Evolutionary conservation across 1,140 invertebrate species (phyloP).

Genomic region (Pseudomyrmex concolor): DNA sequence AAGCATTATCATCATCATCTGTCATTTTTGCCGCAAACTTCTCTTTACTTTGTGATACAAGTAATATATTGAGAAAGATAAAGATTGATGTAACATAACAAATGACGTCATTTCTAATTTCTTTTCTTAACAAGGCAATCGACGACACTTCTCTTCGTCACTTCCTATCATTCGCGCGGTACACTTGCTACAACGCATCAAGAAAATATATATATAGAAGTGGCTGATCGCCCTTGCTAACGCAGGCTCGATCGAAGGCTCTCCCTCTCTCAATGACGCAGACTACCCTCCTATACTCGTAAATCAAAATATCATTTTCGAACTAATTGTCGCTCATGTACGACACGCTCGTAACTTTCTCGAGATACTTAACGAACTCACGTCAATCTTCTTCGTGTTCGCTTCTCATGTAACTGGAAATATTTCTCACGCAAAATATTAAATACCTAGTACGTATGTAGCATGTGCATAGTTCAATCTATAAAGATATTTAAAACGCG

Average conservation of each 20-base stretch:
- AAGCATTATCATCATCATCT: not conserved
- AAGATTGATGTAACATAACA: constrained; percentile 13
- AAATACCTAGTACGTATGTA: not conserved
- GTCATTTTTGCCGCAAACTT: not conserved
- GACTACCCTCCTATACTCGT: not conserved
- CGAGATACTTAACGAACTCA: constrained; percentile 25
- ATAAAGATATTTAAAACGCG: no score
- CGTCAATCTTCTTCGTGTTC: constrained; percentile 41
- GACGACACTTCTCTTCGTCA: constrained; percentile 1
- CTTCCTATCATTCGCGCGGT: not conserved
- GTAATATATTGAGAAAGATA: constrained; percentile 23
- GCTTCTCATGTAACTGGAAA: not conserved
- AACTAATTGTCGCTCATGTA: constrained; percentile 14
- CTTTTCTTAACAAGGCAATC: constrained; percentile 18
- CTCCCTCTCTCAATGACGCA: constrained; percentile 37
- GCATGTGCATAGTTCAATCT: not conserved
- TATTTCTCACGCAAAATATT: not conserved
- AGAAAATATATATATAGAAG: constrained; percentile 23
- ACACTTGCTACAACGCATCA: not conserved
- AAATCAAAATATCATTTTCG: constrained; percentile 56
- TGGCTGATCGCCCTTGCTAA: constrained; percentile 16
- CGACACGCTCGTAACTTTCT: constrained; percentile 24
- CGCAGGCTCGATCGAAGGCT: constrained; percentile 27
- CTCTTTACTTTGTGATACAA: not conserved
- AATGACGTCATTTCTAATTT: constrained; percentile 45